Evolutionary conservation across 2,797 vertebrate species (phyloP).

Genomic region (Pipistrellus pygmaeus): DNA sequence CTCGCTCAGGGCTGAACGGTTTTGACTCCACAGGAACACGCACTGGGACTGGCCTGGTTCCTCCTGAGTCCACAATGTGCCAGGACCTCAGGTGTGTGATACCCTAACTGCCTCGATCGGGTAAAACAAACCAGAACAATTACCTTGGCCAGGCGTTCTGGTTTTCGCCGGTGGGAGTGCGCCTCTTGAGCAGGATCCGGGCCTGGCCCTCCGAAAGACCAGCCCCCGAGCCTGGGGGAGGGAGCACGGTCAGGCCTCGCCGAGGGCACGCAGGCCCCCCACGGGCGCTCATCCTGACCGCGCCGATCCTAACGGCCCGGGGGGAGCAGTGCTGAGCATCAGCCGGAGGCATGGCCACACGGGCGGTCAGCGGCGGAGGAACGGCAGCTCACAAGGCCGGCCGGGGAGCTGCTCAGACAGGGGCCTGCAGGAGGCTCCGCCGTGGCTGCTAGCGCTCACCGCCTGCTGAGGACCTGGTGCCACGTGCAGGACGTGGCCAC

Average conservation of each 20-base stretch:
- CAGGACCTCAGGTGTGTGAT: not conserved
- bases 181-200: conserved; percentile 42
- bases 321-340: too few relatives aligned
- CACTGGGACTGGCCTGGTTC: too few relatives aligned
- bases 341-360: too few relatives aligned
- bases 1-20: not conserved
- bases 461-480: too few relatives aligned
- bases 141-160: conserved; percentile 85
- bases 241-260: rapidly evolving
- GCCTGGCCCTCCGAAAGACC: conserved; percentile 84
- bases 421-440: too few relatives aligned
- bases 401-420: too few relatives aligned
- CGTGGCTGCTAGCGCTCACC: too few relatives aligned
- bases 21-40: not conserved
- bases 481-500: not conserved
- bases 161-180: conserved; percentile 46
- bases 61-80: rapidly evolving
- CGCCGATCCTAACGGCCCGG: too few relatives aligned
- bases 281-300: too few relatives aligned
- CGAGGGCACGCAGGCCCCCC: too few relatives aligned
- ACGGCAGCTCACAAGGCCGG: too few relatives aligned
- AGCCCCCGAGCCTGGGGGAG: conserved; percentile 84
- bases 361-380: too few relatives aligned
- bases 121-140: not conserved
- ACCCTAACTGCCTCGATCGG: not conserved